A percentile compares a stretch with the other conserved stretches of the same genome.
phyloP scores from a whole-genome alignment of 2,797 vertebrate species.

The Zenarchopterus dispar region DNA sequence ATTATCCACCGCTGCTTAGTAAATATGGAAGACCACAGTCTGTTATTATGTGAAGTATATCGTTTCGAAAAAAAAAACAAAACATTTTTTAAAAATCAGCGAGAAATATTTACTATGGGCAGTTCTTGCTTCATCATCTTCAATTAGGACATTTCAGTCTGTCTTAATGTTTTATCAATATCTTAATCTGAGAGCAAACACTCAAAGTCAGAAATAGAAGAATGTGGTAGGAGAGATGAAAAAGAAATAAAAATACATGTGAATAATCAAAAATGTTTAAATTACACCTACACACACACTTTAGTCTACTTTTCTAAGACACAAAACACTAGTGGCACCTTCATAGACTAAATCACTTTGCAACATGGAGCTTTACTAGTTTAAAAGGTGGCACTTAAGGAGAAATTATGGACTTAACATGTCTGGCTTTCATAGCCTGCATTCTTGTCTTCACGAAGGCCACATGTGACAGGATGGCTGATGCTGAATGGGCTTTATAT shows the following conservation, averaged over 20 bases:
- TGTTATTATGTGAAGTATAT: slow-evolving; percentile 70
- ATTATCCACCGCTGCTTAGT: slow-evolving; percentile 65
- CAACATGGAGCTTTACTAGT: slow-evolving; percentile 35
- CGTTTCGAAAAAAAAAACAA: slow-evolving; percentile 10
- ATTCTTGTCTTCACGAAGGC: slow-evolving; percentile 60
- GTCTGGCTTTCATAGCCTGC: slow-evolving; percentile 35
- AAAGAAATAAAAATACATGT: background rate
- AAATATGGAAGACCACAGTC: slow-evolving; percentile 60
- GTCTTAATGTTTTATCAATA: slow-evolving; percentile 70
- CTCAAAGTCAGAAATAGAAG: slow-evolving; percentile 4
- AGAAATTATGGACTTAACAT: slow-evolving; percentile 51
- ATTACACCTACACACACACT: too few species aligned
- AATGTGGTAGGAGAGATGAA: slow-evolving; percentile 3
- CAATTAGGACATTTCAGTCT: slow-evolving; percentile 59
- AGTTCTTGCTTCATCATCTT: slow-evolving; percentile 67
- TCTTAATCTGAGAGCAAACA: slow-evolving; percentile 33
- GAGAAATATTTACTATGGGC: slow-evolving; percentile 74
- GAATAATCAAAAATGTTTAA: too few species aligned
- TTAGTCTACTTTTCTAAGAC: too few species aligned
- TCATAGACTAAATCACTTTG: background rate
- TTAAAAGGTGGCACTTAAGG: slow-evolving; percentile 36
- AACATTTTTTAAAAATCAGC: slow-evolving; percentile 34
- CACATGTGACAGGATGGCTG: slow-evolving; percentile 39
- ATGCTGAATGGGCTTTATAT: slow-evolving; percentile 55
- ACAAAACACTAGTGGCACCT: too few species aligned